Evolutionary conservation across 2,888 invertebrate genomes (phyloP).

Genomic region (Xiphydria camelus): DNA sequence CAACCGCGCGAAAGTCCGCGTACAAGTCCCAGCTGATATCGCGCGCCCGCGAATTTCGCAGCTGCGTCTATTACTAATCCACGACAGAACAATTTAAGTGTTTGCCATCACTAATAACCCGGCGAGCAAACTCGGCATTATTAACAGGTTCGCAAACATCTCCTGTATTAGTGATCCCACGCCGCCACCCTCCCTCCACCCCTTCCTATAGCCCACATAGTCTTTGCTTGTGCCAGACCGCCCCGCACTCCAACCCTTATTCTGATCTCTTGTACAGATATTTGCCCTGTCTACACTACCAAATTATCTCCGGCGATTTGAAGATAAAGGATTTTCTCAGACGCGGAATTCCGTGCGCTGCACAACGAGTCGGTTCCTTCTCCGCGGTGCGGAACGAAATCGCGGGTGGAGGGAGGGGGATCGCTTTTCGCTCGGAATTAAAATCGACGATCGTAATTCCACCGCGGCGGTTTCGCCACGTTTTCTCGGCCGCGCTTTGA

Average conservation of each 20-base stretch:
- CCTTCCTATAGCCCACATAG: conserved; percentile 43
- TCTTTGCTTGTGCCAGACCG: conserved; percentile 36
- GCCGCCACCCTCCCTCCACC: too few relatives aligned
- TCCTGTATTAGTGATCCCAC: conserved; percentile 50
- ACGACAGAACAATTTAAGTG: conserved; percentile 49
- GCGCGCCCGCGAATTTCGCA: conserved; percentile 3
- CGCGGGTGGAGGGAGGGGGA: conserved; percentile 6
- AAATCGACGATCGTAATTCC: conserved; percentile 5
- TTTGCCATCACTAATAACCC: conserved; percentile 55
- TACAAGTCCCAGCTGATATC: too few relatives aligned
- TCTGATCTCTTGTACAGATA: conserved; percentile 54
- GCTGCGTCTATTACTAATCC: conserved; percentile 27
- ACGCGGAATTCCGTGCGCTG: too few relatives aligned
- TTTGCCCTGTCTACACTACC: conserved; percentile 53
- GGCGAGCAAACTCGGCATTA: conserved; percentile 53
- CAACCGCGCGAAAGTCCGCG: too few relatives aligned
- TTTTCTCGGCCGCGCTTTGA: conserved; percentile 19
- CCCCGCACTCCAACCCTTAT: conserved; percentile 37
- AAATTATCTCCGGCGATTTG: conserved; percentile 52
- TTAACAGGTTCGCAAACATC: conserved; percentile 56
- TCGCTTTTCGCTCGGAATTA: background rate
- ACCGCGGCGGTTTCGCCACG: conserved; percentile 19
- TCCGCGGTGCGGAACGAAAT: too few relatives aligned
- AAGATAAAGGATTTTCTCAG: conserved; percentile 49
- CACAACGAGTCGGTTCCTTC: too few relatives aligned